phyloP scores from a whole-genome alignment of 92 coral and sea anemone genomes.

The Phenganax marumi region DNA sequence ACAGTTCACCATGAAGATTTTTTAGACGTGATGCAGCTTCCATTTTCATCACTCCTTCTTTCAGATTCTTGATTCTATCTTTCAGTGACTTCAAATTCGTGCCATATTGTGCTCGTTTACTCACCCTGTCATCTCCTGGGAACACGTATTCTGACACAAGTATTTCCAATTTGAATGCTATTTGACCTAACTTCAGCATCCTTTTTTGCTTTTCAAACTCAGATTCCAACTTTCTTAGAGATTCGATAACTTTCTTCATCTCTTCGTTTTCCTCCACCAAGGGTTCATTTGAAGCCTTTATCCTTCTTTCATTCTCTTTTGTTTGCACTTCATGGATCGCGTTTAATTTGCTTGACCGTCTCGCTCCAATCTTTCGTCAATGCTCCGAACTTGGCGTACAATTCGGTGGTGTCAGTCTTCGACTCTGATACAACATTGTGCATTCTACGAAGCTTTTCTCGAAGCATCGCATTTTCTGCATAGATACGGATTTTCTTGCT shows the following conservation, averaged over 20 bases:
- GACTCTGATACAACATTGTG: neutral
- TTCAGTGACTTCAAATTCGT: neutral
- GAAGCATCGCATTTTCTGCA: neutral
- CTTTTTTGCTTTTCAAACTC: constrained; percentile 11
- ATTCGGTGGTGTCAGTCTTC: constrained; percentile 21
- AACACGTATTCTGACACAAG: constrained; percentile 24
- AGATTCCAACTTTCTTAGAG: neutral
- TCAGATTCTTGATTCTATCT: constrained; percentile 2
- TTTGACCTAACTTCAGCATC: neutral
- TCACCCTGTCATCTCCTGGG: constrained; percentile 21
- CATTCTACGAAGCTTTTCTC: neutral
- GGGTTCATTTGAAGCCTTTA: neutral
- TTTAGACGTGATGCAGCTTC: neutral
- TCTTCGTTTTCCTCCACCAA: neutral
- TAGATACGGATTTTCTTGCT: no score
- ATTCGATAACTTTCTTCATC: constrained; percentile 18
- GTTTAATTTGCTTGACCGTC: neutral
- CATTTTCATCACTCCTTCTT: neutral
- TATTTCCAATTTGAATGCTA: constrained; percentile 19
- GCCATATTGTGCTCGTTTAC: constrained; percentile 26
- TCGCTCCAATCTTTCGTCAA: neutral
- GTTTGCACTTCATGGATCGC: neutral
- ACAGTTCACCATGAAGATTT: constrained; percentile 11
- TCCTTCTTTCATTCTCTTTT: constrained; percentile 2
- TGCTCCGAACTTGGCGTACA: neutral